Evolutionary conservation across 2,113 vertebrate genomes (phyloP).

Genomic region (Rhegmatorhina hoffmannsi): DNA sequence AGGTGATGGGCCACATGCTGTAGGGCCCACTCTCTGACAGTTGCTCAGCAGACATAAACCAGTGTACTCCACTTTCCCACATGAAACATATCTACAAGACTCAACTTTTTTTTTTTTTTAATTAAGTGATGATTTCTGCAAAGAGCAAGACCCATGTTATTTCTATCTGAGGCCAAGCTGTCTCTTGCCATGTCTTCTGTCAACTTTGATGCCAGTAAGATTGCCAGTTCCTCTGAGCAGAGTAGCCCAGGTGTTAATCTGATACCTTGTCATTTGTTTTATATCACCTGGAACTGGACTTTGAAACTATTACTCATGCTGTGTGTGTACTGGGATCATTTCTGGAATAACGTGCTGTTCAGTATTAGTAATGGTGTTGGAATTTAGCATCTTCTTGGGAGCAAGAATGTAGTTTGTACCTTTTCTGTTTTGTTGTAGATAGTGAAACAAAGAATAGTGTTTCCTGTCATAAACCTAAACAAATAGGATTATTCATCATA

Average conservation of each 20-base stretch:
- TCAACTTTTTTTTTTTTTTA: not conserved
- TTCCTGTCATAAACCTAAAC: not conserved
- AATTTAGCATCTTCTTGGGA: conserved; percentile 44
- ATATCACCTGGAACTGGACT: conserved; percentile 35
- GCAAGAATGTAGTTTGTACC: not conserved
- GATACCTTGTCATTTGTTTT: conserved; percentile 41
- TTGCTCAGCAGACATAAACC: conserved; percentile 62
- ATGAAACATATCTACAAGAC: conserved; percentile 26
- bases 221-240: conserved; percentile 15
- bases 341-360: not conserved
- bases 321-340: not conserved
- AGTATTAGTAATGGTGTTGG: not conserved
- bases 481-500: not conserved
- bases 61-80: conserved; percentile 51
- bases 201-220: conserved; percentile 17
- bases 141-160: conserved; percentile 15
- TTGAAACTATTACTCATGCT: conserved; percentile 6
- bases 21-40: conserved; percentile 39
- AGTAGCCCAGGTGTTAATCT: conserved; percentile 35
- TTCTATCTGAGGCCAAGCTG: conserved; percentile 8
- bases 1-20: conserved; percentile 66
- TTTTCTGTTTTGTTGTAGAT: not conserved
- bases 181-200: conserved; percentile 35
- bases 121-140: conserved; percentile 47
- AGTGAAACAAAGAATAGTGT: not conserved